Evolutionary conservation across 2,113 vertebrate species (phyloP).

Genomic region (Dromiciops gliroides): DNA sequence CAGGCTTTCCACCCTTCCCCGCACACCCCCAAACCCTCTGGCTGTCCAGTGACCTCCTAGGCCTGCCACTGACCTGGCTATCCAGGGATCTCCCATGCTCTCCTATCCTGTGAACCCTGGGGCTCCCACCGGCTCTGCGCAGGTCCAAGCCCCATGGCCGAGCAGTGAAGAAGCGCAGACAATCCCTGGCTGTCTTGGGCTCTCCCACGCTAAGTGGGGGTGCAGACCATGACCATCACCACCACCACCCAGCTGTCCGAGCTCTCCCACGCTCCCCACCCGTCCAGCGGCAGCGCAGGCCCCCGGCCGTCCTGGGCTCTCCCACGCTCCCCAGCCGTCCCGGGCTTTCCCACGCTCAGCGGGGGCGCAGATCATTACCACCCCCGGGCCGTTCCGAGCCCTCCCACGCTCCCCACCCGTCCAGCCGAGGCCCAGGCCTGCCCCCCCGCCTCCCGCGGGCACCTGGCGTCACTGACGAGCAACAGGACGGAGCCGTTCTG

Average conservation of each 20-base stretch:
- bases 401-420: too few relatives aligned
- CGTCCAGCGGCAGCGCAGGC: not conserved
- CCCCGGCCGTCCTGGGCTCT: fast-evolving
- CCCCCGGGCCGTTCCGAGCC: fast-evolving
- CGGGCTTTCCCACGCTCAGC: too few relatives aligned
- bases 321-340: not conserved
- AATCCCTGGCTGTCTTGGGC: too few relatives aligned
- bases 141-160: fast-evolving
- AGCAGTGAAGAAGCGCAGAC: too few relatives aligned
- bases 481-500: slow-evolving; percentile 87
- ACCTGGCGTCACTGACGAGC: slow-evolving; percentile 83
- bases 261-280: not conserved
- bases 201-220: too few relatives aligned
- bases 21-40: not conserved
- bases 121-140: not conserved
- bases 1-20: not conserved
- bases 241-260: fast-evolving
- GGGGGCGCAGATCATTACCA: fast-evolving
- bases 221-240: too few relatives aligned
- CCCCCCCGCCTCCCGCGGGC: not conserved
- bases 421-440: not conserved
- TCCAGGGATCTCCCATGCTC: fast-evolving
- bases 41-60: not conserved
- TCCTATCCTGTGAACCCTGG: not conserved
- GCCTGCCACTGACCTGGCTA: not conserved